Evolutionary conservation across 1,140 invertebrate species (phyloP).

Genomic region (Orchestia grillus): DNA sequence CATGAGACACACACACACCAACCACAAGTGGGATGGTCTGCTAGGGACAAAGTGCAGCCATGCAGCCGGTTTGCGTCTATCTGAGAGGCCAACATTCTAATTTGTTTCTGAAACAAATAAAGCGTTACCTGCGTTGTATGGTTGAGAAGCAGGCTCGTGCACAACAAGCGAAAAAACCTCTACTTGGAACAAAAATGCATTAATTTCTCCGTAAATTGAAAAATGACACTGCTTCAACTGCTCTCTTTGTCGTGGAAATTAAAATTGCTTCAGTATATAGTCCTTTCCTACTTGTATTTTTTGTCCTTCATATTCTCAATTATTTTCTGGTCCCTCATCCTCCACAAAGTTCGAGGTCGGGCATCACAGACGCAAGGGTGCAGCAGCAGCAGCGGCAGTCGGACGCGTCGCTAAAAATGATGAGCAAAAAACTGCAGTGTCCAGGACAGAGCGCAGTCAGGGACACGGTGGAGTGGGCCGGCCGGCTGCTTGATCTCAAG

Average conservation of each 20-base stretch:
- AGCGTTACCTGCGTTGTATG: too few species aligned
- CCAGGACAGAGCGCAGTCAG: neutral
- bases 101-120: too few species aligned
- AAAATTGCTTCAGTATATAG: neutral
- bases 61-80: too few species aligned
- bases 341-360: neutral
- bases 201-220: neutral
- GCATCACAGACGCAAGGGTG: neutral
- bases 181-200: neutral
- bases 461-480: slow-evolving; percentile 2
- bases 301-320: neutral
- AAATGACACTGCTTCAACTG: neutral
- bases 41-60: too few species aligned
- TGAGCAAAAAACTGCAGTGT: neutral
- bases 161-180: too few species aligned
- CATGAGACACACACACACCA: neutral
- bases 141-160: too few species aligned
- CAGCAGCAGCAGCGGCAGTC: neutral
- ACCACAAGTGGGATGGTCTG: neutral
- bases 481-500: neutral
- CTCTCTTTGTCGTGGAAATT: neutral
- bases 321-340: neutral
- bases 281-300: neutral
- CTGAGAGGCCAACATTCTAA: too few species aligned
- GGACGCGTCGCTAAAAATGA: neutral